Evolutionary conservation across 2,113 vertebrate genomes (phyloP).

Genomic region (Cheirogaleus medius): DNA sequence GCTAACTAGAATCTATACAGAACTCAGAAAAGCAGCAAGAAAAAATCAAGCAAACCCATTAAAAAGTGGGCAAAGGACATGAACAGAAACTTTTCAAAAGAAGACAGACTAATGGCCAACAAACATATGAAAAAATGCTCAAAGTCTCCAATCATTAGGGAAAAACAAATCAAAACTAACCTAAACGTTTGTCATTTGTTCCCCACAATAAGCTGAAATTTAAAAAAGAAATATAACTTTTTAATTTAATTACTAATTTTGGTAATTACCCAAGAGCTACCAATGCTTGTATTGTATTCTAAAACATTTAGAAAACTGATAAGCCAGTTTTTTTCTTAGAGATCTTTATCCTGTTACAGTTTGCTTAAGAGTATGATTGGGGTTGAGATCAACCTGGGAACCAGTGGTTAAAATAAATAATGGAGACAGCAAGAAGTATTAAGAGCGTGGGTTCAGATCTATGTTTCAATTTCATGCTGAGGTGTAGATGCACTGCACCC

Average conservation of each 20-base stretch:
- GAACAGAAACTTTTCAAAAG: no score
- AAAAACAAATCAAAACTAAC: no score
- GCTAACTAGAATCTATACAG: no score
- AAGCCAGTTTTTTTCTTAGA: background rate
- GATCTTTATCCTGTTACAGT: background rate
- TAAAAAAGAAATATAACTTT: background rate
- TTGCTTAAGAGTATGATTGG: background rate
- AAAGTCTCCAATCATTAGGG: no score
- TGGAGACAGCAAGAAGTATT: no score
- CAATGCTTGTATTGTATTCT: background rate
- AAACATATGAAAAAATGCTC: no score
- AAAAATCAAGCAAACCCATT: no score
- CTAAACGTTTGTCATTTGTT: no score
- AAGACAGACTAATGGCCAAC: no score
- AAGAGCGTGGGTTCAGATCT: background rate
- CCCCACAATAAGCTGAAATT: no score
- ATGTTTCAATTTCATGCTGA: background rate
- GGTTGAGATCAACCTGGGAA: background rate
- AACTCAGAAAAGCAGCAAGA: no score
- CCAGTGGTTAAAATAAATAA: background rate
- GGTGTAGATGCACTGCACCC: background rate
- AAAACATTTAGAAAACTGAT: background rate
- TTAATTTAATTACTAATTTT: background rate
- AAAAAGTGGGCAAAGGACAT: no score
- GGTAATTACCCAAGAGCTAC: background rate